Conservation (phyloP, 2,113 vertebrate species). For the Gallinago undulata region DNA sequence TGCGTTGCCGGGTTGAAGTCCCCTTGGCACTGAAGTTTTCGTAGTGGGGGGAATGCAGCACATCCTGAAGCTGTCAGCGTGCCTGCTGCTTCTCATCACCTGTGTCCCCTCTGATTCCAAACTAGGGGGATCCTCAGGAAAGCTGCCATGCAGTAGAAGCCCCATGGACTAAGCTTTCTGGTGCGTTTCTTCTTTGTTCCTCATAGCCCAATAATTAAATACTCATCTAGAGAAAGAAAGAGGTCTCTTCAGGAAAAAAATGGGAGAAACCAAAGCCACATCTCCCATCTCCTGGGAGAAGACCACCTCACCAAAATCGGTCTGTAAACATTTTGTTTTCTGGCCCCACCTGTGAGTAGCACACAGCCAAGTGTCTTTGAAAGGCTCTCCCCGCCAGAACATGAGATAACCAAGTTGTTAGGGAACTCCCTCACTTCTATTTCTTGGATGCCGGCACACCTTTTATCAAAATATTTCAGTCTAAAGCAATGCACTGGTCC, state of each 20-base stretch:
- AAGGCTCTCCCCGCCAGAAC: not conserved
- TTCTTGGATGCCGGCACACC: not conserved
- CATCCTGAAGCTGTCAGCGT: not conserved
- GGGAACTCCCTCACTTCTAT: conserved; percentile 11
- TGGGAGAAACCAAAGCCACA: not conserved
- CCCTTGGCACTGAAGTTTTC: not conserved
- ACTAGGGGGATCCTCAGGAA: not conserved
- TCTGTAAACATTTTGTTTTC: not conserved
- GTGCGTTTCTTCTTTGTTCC: not conserved
- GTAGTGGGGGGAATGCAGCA: not conserved
- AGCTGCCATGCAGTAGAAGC: not conserved
- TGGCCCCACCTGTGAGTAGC: not conserved
- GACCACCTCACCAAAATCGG: not conserved
- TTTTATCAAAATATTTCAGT: conserved; percentile 17
- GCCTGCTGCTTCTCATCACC: not conserved
- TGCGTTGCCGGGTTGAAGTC: not conserved
- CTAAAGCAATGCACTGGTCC: not conserved
- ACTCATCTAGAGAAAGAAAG: not conserved
- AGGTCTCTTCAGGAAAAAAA: not conserved
- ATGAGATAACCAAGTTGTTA: not conserved
- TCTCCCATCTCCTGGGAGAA: not conserved
- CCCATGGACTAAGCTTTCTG: not conserved
- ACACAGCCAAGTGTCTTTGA: not conserved
- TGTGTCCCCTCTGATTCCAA: not conserved
- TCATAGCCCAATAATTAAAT: not conserved